These are phyloP conservation scores for Tapera naevia DNA, from an alignment of 2,797 vertebrate genomes.

Conservation along the genomic window DNA sequence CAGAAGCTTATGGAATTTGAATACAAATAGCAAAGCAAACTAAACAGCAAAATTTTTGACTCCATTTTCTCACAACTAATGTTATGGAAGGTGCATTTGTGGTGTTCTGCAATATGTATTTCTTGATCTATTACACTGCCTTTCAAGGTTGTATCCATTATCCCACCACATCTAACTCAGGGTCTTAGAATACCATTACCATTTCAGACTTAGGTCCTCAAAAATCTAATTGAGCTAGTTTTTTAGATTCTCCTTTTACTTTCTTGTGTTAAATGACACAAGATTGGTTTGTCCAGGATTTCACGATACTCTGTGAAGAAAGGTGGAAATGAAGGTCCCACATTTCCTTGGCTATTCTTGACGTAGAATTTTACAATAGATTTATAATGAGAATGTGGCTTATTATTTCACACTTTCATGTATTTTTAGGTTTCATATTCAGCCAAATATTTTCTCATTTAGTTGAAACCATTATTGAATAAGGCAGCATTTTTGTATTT, in stretches of 20 bases:
- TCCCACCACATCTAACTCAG: neutral
- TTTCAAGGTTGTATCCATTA: neutral
- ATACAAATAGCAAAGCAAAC: neutral
- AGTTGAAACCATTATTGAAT: neutral
- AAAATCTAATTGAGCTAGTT: neutral
- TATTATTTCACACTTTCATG: neutral
- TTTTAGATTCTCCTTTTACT: neutral
- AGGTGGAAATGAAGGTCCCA: neutral
- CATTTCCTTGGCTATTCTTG: neutral
- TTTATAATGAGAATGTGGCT: neutral
- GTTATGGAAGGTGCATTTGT: neutral
- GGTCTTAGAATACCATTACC: neutral
- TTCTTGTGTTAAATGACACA: neutral
- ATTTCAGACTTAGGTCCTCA: neutral
- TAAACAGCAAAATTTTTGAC: neutral
- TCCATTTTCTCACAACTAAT: neutral
- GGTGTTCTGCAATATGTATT: neutral
- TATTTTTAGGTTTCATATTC: neutral
- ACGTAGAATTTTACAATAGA: neutral
- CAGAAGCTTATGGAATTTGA: neutral
- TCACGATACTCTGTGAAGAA: neutral
- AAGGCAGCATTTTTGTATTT: neutral
- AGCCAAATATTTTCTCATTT: neutral
- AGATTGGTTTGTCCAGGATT: neutral
- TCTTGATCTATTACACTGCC: neutral